These are phyloP conservation scores for Phyllotreta striolata DNA, from an alignment of 2,888 invertebrate species.

Conservation along the genomic window DNA sequence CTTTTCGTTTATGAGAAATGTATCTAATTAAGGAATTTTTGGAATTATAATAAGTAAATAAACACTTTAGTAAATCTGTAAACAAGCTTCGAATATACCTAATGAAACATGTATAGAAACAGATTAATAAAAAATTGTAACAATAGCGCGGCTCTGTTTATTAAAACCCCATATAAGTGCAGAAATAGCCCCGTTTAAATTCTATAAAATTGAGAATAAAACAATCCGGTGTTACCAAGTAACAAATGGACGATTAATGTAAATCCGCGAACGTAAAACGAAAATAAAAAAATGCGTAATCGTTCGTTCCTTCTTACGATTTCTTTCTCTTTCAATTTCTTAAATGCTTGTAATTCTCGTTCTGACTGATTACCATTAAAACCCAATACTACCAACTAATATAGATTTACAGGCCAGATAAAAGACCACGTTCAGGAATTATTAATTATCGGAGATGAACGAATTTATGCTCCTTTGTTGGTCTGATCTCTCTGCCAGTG, in stretches of 20 bases:
- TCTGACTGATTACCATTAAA: constrained; percentile 42
- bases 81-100: too few species aligned
- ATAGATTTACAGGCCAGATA: constrained; percentile 41
- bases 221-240: neutral
- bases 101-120: too few species aligned
- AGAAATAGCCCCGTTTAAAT: too few species aligned
- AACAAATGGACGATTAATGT: constrained; percentile 28
- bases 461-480: constrained; percentile 50
- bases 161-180: too few species aligned
- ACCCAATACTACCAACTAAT: constrained; percentile 42
- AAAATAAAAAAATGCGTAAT: constrained; percentile 20
- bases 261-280: constrained; percentile 22
- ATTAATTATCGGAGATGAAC: constrained; percentile 50
- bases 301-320: constrained; percentile 1
- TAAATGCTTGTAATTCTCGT: constrained; percentile 38
- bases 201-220: too few species aligned
- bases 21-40: too few species aligned
- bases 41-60: too few species aligned
- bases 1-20: too few species aligned
- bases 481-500: constrained; percentile 26
- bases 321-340: constrained; percentile 27
- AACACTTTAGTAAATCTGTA: too few species aligned
- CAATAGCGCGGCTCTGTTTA: too few species aligned
- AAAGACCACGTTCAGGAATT: constrained; percentile 43
- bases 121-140: too few species aligned